A percentile compares a stretch with the other conserved stretches of the same genome.
phyloP scores from a whole-genome alignment of 2,797 vertebrate species.

The Poecilia velifera region DNA sequence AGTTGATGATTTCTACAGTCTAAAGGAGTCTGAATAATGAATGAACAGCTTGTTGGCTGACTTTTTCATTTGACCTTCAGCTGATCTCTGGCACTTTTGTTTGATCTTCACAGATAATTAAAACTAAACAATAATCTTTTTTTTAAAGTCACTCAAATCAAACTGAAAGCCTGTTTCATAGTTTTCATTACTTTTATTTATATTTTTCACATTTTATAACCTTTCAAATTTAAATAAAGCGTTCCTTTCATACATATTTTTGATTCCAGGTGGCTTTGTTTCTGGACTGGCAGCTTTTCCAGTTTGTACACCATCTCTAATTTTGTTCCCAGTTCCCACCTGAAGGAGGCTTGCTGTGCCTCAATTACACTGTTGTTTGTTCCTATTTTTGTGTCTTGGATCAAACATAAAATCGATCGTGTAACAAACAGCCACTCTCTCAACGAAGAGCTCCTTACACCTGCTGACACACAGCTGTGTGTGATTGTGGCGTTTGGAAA shows the following conservation, averaged over 20 bases:
- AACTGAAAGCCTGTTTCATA: background rate
- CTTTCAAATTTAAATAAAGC: background rate
- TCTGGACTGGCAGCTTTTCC: background rate
- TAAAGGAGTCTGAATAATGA: background rate
- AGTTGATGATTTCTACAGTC: background rate
- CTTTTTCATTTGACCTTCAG: background rate
- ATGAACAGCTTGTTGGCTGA: background rate
- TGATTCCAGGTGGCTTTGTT: background rate
- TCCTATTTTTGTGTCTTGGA: background rate
- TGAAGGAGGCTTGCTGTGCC: background rate
- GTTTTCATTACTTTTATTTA: too few species aligned
- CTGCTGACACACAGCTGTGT: background rate
- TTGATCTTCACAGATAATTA: background rate
- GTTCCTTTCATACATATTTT: background rate
- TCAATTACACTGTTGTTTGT: background rate
- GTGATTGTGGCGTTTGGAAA: background rate
- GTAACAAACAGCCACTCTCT: background rate
- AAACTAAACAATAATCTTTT: background rate
- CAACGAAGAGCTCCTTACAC: background rate
- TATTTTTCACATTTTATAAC: background rate
- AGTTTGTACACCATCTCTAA: background rate
- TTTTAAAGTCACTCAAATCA: background rate
- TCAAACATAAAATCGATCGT: background rate
- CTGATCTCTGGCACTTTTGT: background rate
- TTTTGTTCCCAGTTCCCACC: background rate